A percentile compares a stretch with the other conserved stretches of the same genome.
These are phyloP conservation scores for Falco peregrinus DNA, from an alignment of 2,797 vertebrate species.

Conservation along the genomic window DNA sequence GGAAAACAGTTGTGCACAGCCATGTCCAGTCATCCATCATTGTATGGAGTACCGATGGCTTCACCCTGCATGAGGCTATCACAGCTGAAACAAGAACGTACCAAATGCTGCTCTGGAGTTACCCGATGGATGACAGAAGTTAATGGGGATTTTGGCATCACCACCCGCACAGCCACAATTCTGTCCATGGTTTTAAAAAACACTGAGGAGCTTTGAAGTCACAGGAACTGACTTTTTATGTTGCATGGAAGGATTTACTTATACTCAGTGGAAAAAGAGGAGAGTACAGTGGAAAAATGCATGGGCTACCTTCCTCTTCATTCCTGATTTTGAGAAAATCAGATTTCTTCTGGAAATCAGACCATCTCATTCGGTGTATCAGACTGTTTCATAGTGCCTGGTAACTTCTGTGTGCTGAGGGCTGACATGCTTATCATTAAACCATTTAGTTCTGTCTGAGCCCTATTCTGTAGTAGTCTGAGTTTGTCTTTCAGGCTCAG, in stretches of 20 bases:
- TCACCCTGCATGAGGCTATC: fast-evolving
- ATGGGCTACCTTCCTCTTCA: not conserved
- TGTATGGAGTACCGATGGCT: fast-evolving
- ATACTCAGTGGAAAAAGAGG: not conserved
- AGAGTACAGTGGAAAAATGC: not conserved
- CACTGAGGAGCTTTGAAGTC: not conserved
- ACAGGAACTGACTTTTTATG: not conserved
- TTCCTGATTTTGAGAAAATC: not conserved
- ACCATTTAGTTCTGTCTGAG: not conserved
- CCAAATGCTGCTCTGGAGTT: not conserved
- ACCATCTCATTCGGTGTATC: not conserved
- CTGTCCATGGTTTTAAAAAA: not conserved
- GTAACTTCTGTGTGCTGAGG: not conserved
- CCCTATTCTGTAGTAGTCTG: not conserved
- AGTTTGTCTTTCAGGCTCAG: not conserved
- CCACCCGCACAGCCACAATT: fast-evolving
- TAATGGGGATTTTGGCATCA: not conserved
- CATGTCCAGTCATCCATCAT: fast-evolving
- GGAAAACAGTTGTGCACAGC: not conserved
- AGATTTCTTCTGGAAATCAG: not conserved
- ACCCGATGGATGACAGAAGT: not conserved
- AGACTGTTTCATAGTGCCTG: not conserved
- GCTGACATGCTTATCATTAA: not conserved
- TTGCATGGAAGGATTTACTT: not conserved
- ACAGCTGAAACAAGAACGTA: not conserved